phyloP scores from a whole-genome alignment of 1,140 invertebrate species.

The Zaprionus davidi region DNA sequence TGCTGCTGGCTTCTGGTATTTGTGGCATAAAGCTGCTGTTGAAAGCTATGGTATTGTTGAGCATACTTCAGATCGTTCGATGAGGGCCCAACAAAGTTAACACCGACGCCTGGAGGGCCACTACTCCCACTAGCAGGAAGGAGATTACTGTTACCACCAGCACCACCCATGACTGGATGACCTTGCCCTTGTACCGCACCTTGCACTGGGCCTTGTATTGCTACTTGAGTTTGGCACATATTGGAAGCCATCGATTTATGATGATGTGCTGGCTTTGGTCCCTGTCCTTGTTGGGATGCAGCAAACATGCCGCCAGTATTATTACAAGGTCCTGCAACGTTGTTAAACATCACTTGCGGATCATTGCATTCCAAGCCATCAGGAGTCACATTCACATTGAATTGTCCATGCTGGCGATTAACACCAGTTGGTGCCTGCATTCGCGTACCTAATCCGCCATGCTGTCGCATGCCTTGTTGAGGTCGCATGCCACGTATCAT shows the following conservation, averaged over 20 bases:
- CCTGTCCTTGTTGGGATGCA: slow-evolving; percentile 38
- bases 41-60: slow-evolving; percentile 97
- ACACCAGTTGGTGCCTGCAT: slow-evolving; percentile 46
- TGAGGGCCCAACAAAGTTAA: slow-evolving; percentile 90
- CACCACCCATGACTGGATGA: slow-evolving; percentile 46
- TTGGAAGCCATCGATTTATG: slow-evolving; percentile 49
- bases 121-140: slow-evolving; percentile 81
- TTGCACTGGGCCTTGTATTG: slow-evolving; percentile 86
- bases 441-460: slow-evolving; percentile 48
- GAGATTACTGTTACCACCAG: slow-evolving; percentile 84
- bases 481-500: slow-evolving; percentile 75
- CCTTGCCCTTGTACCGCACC: slow-evolving; percentile 61
- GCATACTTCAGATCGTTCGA: slow-evolving; percentile 96
- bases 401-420: slow-evolving; percentile 57
- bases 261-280: slow-evolving; percentile 46
- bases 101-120: slow-evolving; percentile 53
- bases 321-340: slow-evolving; percentile 19
- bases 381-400: slow-evolving; percentile 44
- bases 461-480: slow-evolving; percentile 65
- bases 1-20: slow-evolving; percentile 89
- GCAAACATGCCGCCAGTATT: slow-evolving; percentile 46
- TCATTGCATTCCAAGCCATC: slow-evolving; percentile 67
- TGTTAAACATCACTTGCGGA: slow-evolving; percentile 53
- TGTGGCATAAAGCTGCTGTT: slow-evolving; percentile 96
- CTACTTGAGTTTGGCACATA: slow-evolving; percentile 62